Percentiles rank a stretch among this genome's conserved stretches.
Conservation (phyloP, 2,113 vertebrate genomes). For the Eublepharis macularius region DNA sequence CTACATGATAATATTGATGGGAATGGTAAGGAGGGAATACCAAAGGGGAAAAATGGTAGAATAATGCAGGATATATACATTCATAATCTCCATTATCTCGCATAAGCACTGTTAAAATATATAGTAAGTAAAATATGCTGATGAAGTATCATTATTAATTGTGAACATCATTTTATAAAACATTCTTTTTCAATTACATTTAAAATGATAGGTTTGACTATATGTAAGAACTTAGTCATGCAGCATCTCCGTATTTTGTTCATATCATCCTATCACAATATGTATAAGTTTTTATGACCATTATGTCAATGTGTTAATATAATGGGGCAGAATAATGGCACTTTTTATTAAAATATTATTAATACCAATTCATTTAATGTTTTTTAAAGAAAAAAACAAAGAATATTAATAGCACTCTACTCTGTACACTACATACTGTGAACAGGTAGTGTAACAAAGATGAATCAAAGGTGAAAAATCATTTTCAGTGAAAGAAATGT, state of each 20-base stretch:
- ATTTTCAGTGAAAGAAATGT: slow-evolving; percentile 4
- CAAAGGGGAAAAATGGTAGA: not conserved
- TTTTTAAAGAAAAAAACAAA: slow-evolving; percentile 16
- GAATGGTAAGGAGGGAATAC: no score
- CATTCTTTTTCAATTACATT: slow-evolving; percentile 28
- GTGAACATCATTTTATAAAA: slow-evolving; percentile 3
- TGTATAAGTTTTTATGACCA: slow-evolving; percentile 25
- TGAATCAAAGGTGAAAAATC: not conserved
- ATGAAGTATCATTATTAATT: not conserved
- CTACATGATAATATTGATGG: not conserved
- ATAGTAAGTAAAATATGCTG: not conserved
- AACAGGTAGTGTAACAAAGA: not conserved
- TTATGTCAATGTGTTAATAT: slow-evolving; percentile 44
- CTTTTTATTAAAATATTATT: slow-evolving; percentile 52
- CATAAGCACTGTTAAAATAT: slow-evolving; percentile 10
- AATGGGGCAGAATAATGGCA: slow-evolving; percentile 32
- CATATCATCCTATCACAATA: slow-evolving; percentile 31
- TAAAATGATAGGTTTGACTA: slow-evolving; percentile 31
- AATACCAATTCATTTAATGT: slow-evolving; percentile 36
- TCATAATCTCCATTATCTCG: not conserved
- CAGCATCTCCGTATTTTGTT: slow-evolving; percentile 21
- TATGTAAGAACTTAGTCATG: not conserved
- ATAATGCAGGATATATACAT: not conserved
- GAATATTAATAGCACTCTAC: slow-evolving; percentile 17
- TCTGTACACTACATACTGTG: not conserved